phyloP scores from a whole-genome alignment of 1,140 invertebrate species.

The Bicyclus anynana region DNA sequence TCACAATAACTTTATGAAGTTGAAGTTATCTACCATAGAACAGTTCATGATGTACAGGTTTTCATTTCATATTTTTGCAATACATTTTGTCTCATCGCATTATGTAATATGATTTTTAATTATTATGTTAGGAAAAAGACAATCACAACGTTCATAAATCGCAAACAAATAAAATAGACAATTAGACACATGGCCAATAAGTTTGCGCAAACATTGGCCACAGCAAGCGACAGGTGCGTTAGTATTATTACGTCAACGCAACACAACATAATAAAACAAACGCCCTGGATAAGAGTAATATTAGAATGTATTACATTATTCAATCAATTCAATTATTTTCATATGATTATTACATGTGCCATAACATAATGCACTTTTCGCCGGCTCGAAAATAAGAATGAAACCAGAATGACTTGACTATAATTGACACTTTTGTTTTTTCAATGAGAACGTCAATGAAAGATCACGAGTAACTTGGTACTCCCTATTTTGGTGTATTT shows the following conservation, averaged over 20 bases:
- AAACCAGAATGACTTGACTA: neutral
- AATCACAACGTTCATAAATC: neutral
- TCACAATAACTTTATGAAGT: no score
- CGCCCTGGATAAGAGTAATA: neutral
- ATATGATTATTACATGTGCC: neutral
- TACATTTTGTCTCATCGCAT: no score
- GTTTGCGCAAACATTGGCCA: constrained; percentile 9
- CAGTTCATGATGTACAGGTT: no score
- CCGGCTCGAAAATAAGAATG: neutral
- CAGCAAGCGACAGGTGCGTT: constrained; percentile 18
- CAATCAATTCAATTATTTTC: neutral
- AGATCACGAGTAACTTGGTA: no score
- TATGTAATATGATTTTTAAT: no score
- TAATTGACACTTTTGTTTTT: no score
- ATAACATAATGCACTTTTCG: neutral
- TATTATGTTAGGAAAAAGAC: no score
- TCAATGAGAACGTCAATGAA: no score
- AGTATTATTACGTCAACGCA: constrained; percentile 7
- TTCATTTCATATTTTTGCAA: no score
- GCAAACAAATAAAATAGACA: neutral
- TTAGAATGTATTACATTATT: neutral
- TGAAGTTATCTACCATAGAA: no score
- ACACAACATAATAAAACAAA: constrained; percentile 17
- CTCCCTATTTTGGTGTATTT: no score
- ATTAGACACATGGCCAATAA: neutral